Evolutionary conservation across 2,113 vertebrate genomes (phyloP).

Genomic region (Lycaon pictus): DNA sequence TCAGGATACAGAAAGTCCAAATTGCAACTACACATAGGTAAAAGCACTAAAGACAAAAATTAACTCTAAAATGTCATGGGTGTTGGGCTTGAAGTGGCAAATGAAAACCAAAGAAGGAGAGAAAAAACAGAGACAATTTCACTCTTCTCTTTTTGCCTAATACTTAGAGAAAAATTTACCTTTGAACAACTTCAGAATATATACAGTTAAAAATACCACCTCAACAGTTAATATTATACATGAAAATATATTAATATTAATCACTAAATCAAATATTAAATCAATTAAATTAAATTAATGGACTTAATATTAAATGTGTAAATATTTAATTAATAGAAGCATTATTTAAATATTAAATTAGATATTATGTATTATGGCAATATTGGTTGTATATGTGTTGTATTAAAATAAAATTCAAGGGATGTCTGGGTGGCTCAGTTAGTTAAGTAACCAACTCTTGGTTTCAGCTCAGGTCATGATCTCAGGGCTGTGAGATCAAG

Average conservation of each 20-base stretch:
- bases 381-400: neutral
- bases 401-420: neutral
- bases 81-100: neutral
- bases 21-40: neutral
- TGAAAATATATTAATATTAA: neutral
- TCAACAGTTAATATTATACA: neutral
- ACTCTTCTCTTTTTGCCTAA: neutral
- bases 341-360: too few relatives aligned
- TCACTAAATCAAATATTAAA: neutral
- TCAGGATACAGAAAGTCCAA: neutral
- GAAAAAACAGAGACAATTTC: neutral
- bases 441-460: neutral
- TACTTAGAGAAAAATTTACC: neutral
- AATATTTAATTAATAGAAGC: neutral
- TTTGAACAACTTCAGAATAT: neutral
- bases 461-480: neutral
- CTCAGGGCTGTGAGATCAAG: neutral
- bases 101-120: neutral
- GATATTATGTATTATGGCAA: neutral
- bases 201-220: neutral
- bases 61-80: neutral
- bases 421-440: neutral
- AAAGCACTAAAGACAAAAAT: neutral
- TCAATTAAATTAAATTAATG: neutral
- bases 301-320: neutral